These are phyloP conservation scores for Neodiprion lecontei DNA, from an alignment of 1,140 invertebrate species.

Conservation along the genomic window DNA sequence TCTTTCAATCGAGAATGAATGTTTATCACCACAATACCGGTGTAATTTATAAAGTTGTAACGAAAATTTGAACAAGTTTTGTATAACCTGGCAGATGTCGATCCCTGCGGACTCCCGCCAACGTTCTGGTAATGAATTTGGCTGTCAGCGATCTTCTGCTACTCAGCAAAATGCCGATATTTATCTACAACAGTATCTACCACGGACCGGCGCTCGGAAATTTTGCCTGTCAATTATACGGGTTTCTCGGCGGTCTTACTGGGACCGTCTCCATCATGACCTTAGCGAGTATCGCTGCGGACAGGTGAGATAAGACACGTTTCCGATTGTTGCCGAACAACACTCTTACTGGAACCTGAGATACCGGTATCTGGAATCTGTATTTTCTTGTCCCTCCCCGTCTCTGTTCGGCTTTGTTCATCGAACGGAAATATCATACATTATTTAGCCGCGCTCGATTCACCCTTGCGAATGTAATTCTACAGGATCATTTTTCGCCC, in stretches of 20 bases:
- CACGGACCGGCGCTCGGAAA: slow-evolving; percentile 73
- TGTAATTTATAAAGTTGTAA: no score
- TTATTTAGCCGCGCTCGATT: no score
- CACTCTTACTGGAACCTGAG: no score
- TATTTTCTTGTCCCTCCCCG: no score
- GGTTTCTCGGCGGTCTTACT: slow-evolving; percentile 74
- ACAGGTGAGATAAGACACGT: slow-evolving; percentile 59
- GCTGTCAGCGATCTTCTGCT: slow-evolving; percentile 79
- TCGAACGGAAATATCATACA: no score
- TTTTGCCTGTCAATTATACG: slow-evolving; percentile 74
- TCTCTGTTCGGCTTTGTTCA: no score
- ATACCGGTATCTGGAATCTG: no score
- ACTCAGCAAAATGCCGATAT: slow-evolving; percentile 73
- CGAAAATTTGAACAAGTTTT: no score
- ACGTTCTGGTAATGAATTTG: slow-evolving; percentile 78
- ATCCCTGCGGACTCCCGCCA: slow-evolving; percentile 75
- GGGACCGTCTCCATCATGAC: slow-evolving; percentile 76
- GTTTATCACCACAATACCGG: no score
- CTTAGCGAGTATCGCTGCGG: slow-evolving; percentile 72
- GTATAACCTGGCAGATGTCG: slow-evolving; percentile 64
- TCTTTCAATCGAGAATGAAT: no score
- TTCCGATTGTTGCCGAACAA: neutral
- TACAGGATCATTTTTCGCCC: no score
- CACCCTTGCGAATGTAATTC: no score
- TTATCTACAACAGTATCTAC: slow-evolving; percentile 75